A percentile compares a stretch with the other conserved stretches of the same genome.
Conservation (phyloP, 2,113 vertebrate genomes). For the Colaptes auratus region DNA sequence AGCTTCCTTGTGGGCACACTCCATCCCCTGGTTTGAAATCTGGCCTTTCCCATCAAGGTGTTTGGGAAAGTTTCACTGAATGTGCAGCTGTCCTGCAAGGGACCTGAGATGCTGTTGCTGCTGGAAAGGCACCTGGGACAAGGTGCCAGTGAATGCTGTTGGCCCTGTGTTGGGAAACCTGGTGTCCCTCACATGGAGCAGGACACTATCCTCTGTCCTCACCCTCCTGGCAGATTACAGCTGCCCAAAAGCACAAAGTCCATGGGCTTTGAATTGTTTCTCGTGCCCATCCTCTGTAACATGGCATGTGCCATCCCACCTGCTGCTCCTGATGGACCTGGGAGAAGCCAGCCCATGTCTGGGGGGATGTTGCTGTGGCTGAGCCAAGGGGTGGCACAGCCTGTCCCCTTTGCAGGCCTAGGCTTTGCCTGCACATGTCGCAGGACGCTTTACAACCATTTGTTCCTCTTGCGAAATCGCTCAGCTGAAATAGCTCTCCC, state of each 20-base stretch:
- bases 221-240: not conserved
- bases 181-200: not conserved
- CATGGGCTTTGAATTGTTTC: accelerated
- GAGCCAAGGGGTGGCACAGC: not conserved
- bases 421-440: not conserved
- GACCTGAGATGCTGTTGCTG: not conserved
- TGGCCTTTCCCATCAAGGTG: not conserved
- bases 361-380: accelerated
- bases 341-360: accelerated
- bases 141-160: accelerated
- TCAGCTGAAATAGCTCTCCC: not conserved
- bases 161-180: accelerated
- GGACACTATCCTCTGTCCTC: not conserved
- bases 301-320: accelerated
- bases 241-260: not conserved
- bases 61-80: not conserved
- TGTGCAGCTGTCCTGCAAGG: accelerated
- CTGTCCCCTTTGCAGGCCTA: not conserved
- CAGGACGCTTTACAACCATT: accelerated
- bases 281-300: not conserved
- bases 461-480: not conserved
- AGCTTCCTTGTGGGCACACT: not conserved
- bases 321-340: accelerated
- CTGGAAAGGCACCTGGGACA: not conserved
- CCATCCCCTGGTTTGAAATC: not conserved